phyloP scores from a whole-genome alignment of 1,140 invertebrate genomes.

The Hylaeus anthracinus region DNA sequence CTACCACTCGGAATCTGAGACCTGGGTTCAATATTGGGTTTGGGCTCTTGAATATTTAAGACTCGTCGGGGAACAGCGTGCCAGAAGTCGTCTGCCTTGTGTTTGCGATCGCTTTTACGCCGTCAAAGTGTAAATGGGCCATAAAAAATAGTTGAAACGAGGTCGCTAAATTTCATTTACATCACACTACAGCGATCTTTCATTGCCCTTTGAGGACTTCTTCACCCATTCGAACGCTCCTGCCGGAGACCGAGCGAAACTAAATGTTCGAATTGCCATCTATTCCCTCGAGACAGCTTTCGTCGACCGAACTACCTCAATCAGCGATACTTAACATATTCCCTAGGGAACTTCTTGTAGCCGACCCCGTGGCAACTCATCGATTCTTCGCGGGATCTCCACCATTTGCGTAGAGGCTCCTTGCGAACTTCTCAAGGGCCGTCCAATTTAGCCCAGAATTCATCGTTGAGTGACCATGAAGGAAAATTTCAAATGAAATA shows the following conservation, averaged over 20 bases:
- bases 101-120: too few species aligned
- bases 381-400: neutral
- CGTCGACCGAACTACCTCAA: neutral
- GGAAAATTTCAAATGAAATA: neutral
- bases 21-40: slow-evolving; percentile 1
- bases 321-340: slow-evolving; percentile 12
- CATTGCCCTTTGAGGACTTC: neutral
- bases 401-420: neutral
- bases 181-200: neutral
- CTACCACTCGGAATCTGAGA: neutral
- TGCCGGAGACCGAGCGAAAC: neutral
- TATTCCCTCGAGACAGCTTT: neutral
- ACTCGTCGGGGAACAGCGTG: neutral
- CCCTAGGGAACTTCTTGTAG: neutral
- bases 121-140: too few species aligned
- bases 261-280: neutral
- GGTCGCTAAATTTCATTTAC: too few species aligned
- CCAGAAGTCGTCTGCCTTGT: too few species aligned
- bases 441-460: neutral
- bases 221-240: neutral
- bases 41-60: slow-evolving; percentile 3
- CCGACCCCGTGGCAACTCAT: neutral
- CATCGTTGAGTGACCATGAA: neutral
- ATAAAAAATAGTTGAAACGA: too few species aligned
- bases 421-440: neutral